Conservation (phyloP, 2,797 vertebrate genomes). For the Phaenicophaeus curvirostris region DNA sequence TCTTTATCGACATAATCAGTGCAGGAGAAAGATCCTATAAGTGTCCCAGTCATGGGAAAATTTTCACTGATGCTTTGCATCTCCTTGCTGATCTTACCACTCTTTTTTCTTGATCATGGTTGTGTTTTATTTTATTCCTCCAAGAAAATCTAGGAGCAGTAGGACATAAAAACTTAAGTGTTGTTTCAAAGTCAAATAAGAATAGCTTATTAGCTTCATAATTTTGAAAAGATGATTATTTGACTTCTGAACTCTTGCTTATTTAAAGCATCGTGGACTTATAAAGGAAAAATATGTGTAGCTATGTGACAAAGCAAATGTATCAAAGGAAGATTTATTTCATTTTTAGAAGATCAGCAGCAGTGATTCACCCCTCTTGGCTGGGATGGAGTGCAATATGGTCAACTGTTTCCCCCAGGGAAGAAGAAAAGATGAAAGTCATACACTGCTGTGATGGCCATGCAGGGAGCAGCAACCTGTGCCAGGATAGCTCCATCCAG, state of each 20-base stretch:
- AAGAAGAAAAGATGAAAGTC: slow-evolving; percentile 15
- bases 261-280: not conserved
- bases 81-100: not conserved
- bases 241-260: slow-evolving; percentile 20
- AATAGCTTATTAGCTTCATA: not conserved
- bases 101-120: not conserved
- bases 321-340: not conserved
- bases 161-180: not conserved
- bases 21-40: not conserved
- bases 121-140: not conserved
- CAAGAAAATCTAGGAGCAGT: not conserved
- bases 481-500: not conserved
- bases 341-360: slow-evolving; percentile 4
- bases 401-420: not conserved
- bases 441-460: not conserved
- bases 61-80: not conserved
- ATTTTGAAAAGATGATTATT: not conserved
- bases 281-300: slow-evolving; percentile 31
- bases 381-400: not conserved
- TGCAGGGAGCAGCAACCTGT: not conserved
- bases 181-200: not conserved
- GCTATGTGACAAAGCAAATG: slow-evolving; percentile 21
- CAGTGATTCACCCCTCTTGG: slow-evolving; percentile 34
- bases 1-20: not conserved
- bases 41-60: not conserved